Evolutionary conservation across 2,888 invertebrate genomes (phyloP).

Genomic region (Lamproptera curius): DNA sequence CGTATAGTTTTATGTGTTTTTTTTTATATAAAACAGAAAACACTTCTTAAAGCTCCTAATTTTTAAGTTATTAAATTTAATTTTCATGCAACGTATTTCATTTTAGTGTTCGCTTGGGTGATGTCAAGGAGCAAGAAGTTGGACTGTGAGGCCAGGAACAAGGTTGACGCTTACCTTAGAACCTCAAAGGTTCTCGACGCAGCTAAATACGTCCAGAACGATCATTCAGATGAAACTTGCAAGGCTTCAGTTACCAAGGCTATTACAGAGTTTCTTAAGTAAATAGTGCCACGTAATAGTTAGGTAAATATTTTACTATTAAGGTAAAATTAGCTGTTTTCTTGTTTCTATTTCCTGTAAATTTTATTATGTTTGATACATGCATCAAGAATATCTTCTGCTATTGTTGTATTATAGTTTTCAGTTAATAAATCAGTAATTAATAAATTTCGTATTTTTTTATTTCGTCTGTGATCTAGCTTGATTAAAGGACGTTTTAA

Average conservation of each 20-base stretch:
- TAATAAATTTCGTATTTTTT: too few species aligned
- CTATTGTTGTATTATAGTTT: background rate
- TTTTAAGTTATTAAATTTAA: too few species aligned
- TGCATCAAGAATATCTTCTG: too few species aligned
- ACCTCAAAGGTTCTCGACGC: constrained; percentile 47
- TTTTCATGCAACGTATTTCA: background rate
- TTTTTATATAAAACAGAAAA: too few species aligned
- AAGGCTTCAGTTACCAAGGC: constrained; percentile 9
- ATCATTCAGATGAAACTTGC: constrained; percentile 24
- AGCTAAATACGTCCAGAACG: constrained; percentile 20
- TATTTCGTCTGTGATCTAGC: too few species aligned
- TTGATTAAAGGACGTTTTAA: too few species aligned
- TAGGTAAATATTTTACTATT: constrained; percentile 3
- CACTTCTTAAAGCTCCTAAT: too few species aligned
- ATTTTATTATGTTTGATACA: too few species aligned
- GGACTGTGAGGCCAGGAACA: constrained; percentile 52
- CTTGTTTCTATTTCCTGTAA: too few species aligned
- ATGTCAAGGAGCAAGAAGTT: constrained; percentile 52
- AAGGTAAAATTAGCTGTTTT: background rate
- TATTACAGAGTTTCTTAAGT: constrained; percentile 12
- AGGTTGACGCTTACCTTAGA: constrained; percentile 54
- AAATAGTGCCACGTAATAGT: constrained; percentile 1
- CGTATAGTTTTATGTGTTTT: too few species aligned
- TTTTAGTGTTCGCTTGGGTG: constrained; percentile 57
- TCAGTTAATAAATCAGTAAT: background rate